Percentiles rank a stretch among this genome's conserved stretches.
These are phyloP conservation scores for Lasioglossum pauxillum DNA, from an alignment of 2,888 invertebrate genomes.

Conservation along the genomic window DNA sequence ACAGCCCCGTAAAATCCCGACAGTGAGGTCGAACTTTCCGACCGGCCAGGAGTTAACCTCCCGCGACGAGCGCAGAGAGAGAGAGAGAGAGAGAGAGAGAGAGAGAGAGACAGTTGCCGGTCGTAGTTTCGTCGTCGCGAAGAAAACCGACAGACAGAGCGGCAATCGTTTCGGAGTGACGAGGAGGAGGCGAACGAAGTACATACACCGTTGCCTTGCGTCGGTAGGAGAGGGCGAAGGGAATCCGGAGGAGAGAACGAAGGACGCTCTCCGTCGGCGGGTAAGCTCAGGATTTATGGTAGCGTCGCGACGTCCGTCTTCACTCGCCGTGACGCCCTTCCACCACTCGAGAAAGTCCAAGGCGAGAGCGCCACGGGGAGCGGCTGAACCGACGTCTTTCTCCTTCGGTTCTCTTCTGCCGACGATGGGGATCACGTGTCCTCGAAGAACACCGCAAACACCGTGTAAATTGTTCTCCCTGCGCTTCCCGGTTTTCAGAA, in stretches of 20 bases:
- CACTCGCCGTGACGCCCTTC: slow-evolving; percentile 84
- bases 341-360: slow-evolving; percentile 76
- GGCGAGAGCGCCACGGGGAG: slow-evolving; percentile 65
- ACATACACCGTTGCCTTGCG: slow-evolving; percentile 16
- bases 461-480: slow-evolving; percentile 19
- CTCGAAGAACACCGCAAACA: slow-evolving; percentile 43
- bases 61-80: slow-evolving; percentile 71
- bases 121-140: slow-evolving; percentile 63
- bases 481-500: neutral
- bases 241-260: slow-evolving; percentile 55
- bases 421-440: slow-evolving; percentile 49
- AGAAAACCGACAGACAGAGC: slow-evolving; percentile 65
- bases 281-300: slow-evolving; percentile 83
- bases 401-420: slow-evolving; percentile 53
- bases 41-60: slow-evolving; percentile 80
- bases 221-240: slow-evolving; percentile 26
- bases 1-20: slow-evolving; percentile 71
- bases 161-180: slow-evolving; percentile 56
- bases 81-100: no score
- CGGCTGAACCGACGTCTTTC: slow-evolving; percentile 47
- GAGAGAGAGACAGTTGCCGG: slow-evolving; percentile 46
- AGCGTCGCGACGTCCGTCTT: slow-evolving; percentile 85
- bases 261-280: slow-evolving; percentile 80
- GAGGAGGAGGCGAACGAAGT: slow-evolving; percentile 37
- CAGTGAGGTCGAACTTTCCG: slow-evolving; percentile 82